phyloP scores from a whole-genome alignment of 2,888 invertebrate genomes.

The Parnassius orleans region DNA sequence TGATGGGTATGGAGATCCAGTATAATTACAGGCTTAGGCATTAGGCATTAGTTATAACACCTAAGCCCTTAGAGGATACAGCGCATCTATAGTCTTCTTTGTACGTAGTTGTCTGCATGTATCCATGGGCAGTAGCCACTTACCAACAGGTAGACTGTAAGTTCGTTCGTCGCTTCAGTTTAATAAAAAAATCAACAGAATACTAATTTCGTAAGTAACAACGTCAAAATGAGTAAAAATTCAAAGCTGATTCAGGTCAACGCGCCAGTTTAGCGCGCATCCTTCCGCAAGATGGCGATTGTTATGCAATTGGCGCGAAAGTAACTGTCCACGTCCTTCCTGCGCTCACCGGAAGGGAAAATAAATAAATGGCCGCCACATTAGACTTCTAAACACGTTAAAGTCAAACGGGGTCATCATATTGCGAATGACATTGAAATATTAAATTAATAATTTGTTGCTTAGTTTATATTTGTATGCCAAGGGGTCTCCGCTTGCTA shows the following conservation, averaged over 20 bases:
- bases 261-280: constrained; percentile 34
- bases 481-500: neutral
- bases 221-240: constrained; percentile 9
- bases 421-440: constrained; percentile 44
- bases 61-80: no score
- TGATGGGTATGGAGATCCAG: no score
- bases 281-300: constrained; percentile 42
- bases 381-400: constrained; percentile 35
- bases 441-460: constrained; percentile 32
- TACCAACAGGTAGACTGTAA: no score
- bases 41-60: no score
- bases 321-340: constrained; percentile 55
- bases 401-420: constrained; percentile 35
- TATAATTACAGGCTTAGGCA: no score
- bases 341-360: constrained; percentile 41
- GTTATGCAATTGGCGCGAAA: constrained; percentile 54
- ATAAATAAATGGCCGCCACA: constrained; percentile 36
- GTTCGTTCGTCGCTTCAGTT: no score
- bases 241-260: constrained; percentile 21
- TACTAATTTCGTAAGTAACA: constrained; percentile 26
- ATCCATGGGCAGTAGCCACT: no score
- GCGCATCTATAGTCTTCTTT: no score
- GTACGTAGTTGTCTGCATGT: no score
- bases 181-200: no score
- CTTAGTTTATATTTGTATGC: constrained; percentile 13